These are phyloP conservation scores for Cyprinodon variegatus DNA, from an alignment of 2,113 vertebrate species.

Conservation along the genomic window DNA sequence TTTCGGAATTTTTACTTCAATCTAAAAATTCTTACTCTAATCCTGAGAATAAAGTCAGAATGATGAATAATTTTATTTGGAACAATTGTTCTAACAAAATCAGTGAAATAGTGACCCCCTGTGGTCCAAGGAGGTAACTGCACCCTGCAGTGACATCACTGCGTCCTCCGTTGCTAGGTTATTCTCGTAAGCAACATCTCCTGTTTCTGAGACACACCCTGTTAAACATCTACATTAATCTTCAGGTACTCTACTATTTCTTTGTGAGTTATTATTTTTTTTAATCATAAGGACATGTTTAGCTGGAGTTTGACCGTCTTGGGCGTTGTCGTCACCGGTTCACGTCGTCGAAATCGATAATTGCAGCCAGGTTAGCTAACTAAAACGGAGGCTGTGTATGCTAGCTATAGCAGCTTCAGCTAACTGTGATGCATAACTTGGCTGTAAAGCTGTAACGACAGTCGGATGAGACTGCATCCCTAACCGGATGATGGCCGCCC, in stretches of 20 bases:
- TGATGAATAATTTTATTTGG: neutral
- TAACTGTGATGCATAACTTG: neutral
- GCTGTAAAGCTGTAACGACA: constrained; percentile 8
- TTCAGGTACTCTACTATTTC: rapidly evolving
- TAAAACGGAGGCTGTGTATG: neutral
- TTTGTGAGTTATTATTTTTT: neutral
- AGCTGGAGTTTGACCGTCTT: constrained; percentile 33
- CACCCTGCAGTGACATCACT: constrained; percentile 38
- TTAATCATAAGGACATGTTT: constrained; percentile 30
- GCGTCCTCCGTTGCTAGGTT: constrained; percentile 76
- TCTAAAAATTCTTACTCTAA: too few relatives aligned
- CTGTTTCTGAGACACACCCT: neutral
- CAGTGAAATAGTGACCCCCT: constrained; percentile 25
- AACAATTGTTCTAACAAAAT: neutral
- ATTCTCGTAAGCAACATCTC: constrained; percentile 32
- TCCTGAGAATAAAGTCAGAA: neutral
- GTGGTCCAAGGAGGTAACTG: neutral
- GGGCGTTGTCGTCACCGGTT: constrained; percentile 48
- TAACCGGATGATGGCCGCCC: constrained; percentile 57
- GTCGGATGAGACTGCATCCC: constrained; percentile 41
- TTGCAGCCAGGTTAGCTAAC: constrained; percentile 11
- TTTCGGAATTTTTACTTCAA: too few relatives aligned
- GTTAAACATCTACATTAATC: too few relatives aligned
- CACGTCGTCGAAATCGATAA: constrained; percentile 13
- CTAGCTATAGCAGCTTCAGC: neutral